These are phyloP conservation scores for Dryas iulia DNA, from an alignment of 1,140 invertebrate genomes.

Conservation along the genomic window DNA sequence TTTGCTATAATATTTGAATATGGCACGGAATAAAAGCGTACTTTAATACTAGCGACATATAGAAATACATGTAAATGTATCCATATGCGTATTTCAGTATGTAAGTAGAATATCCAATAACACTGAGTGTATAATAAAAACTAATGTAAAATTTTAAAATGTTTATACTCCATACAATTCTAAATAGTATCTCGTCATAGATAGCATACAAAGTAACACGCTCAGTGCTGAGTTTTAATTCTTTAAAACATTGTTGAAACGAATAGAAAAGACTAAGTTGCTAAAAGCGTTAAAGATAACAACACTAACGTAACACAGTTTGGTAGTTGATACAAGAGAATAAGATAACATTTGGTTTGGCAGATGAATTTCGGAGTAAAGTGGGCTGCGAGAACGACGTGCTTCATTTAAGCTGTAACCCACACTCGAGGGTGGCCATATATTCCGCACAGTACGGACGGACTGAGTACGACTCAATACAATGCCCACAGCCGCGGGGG, in stretches of 20 bases:
- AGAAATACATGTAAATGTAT: no score
- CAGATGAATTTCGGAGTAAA: constrained; percentile 95
- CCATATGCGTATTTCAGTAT: background rate
- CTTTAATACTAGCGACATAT: background rate
- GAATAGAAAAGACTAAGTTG: constrained; percentile 27
- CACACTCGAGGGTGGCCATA: constrained; percentile 91
- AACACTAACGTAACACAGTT: constrained; percentile 8
- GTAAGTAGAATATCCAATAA: background rate
- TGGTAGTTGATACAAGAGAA: constrained; percentile 2
- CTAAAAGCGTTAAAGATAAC: constrained; percentile 29
- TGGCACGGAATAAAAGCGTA: background rate
- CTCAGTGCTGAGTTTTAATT: constrained; percentile 31
- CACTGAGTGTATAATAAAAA: background rate
- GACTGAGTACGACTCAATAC: constrained; percentile 92
- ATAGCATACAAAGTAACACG: constrained; percentile 19
- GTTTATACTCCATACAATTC: background rate
- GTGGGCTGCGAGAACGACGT: constrained; percentile 94
- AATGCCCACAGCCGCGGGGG: constrained; percentile 92
- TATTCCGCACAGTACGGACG: constrained; percentile 95
- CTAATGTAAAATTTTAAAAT: background rate
- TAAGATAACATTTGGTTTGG: constrained; percentile 54
- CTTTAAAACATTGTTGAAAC: constrained; percentile 27
- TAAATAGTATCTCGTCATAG: background rate
- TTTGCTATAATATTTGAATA: constrained; percentile 7
- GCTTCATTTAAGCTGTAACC: constrained; percentile 90